A percentile compares a stretch with the other conserved stretches of the same genome.
Conservation (phyloP, 1,140 invertebrate species). For the Calosoma granatense region DNA sequence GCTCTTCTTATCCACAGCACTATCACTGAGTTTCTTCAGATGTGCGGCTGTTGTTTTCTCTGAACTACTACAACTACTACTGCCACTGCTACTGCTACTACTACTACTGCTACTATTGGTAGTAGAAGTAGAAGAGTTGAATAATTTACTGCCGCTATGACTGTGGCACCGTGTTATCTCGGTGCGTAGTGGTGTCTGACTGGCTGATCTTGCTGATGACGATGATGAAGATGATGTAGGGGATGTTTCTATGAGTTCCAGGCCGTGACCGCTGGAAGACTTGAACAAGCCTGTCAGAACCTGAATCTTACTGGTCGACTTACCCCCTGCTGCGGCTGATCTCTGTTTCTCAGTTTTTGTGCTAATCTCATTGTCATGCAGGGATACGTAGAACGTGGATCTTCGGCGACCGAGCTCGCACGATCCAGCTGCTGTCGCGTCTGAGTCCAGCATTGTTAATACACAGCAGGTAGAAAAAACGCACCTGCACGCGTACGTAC, state of each 20-base stretch:
- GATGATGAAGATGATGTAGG: neutral
- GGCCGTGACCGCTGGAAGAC: neutral
- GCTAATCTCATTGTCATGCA: conserved; percentile 18
- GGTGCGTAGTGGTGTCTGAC: neutral
- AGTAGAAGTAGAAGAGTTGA: no score
- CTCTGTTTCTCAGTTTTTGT: neutral
- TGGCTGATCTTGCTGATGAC: no score
- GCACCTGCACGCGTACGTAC: neutral
- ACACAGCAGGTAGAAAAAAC: neutral
- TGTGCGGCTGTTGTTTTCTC: neutral
- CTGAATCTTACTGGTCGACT: neutral
- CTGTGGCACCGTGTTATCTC: neutral
- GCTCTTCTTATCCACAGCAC: neutral
- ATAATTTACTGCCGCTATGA: neutral
- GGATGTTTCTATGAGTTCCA: neutral
- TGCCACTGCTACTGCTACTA: no score
- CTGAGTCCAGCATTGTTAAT: conserved; percentile 3
- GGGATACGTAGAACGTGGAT: conserved; percentile 48
- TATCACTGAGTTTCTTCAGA: neutral
- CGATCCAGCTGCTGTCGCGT: neutral
- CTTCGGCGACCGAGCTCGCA: conserved; percentile 31
- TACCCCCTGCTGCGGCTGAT: neutral
- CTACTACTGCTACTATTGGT: no score
- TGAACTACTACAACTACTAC: neutral
- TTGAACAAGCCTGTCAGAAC: neutral